Evolutionary conservation across 2,113 vertebrate species (phyloP).

Genomic region (Nipponia nippon): DNA sequence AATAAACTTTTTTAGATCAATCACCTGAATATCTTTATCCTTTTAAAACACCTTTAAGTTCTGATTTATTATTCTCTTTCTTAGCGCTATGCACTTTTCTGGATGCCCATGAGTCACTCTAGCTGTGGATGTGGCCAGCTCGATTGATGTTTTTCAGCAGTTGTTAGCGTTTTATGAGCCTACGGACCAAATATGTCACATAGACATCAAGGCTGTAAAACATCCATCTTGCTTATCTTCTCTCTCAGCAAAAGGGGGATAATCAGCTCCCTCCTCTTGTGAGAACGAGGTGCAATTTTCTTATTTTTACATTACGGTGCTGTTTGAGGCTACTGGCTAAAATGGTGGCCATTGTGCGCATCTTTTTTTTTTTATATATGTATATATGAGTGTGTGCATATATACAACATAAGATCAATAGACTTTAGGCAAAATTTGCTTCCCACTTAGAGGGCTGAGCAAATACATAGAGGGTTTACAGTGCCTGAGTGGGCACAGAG

Average conservation of each 20-base stretch:
- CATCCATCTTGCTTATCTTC: not conserved
- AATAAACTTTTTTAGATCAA: not conserved
- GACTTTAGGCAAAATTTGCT: not conserved
- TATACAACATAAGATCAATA: not conserved
- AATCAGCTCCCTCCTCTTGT: not conserved
- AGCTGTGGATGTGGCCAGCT: not conserved
- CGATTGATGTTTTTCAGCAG: not conserved
- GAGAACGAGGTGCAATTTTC: not conserved
- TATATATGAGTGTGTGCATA: not conserved
- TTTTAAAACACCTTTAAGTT: not conserved
- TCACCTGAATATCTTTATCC: not conserved
- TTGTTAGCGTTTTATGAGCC: not conserved
- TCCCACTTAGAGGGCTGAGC: not conserved
- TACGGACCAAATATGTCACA: fast-evolving
- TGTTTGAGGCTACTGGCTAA: not conserved
- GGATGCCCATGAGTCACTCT: not conserved
- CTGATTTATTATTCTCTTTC: not conserved
- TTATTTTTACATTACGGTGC: not conserved
- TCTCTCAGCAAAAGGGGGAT: not conserved
- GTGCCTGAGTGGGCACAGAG: not conserved
- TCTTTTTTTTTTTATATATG: no score
- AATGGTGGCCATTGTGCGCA: not conserved
- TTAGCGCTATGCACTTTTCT: not conserved
- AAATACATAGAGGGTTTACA: not conserved
- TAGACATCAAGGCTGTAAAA: not conserved